Percentiles rank a stretch among this genome's conserved stretches.
Conservation (phyloP, 2,888 invertebrate species). For the Crioceris asparagi region DNA sequence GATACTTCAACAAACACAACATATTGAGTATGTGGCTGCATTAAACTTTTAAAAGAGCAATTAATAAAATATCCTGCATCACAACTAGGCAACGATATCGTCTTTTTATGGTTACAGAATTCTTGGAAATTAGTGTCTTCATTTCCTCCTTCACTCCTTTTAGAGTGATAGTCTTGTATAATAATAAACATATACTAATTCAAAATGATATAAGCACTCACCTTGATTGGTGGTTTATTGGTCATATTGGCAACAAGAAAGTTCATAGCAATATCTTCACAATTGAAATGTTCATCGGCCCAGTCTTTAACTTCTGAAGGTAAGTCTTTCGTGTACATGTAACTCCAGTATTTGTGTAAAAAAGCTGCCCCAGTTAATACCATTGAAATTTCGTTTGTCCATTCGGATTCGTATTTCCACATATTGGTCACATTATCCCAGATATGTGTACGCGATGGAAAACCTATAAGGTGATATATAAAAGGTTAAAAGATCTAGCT, state of each 20-base stretch:
- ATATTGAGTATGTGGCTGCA: no score
- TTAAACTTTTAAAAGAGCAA: no score
- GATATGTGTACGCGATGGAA: constrained; percentile 87
- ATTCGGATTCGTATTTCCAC: constrained; percentile 95
- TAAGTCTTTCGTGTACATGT: constrained; percentile 83
- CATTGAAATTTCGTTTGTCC: constrained; percentile 96
- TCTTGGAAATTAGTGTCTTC: no score
- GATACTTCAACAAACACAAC: no score
- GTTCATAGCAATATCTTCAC: constrained; percentile 98
- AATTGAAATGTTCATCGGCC: constrained; percentile 95
- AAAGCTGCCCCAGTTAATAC: constrained; percentile 93
- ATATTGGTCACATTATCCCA: constrained; percentile 80
- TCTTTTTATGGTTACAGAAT: no score
- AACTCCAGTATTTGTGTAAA: constrained; percentile 94
- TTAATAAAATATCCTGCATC: no score
- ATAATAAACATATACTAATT: no score
- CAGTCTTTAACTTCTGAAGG: constrained; percentile 74
- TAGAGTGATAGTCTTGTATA: no score
- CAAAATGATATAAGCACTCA: no score
- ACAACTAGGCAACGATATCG: no score
- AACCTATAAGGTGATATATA: constrained; percentile 45
- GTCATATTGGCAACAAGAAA: constrained; percentile 90
- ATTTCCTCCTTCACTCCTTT: no score
- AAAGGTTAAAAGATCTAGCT: background rate
- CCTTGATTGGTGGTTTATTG: constrained; percentile 87